These are phyloP conservation scores for Euzetes globulus DNA, from an alignment of 2,888 invertebrate genomes.

Conservation along the genomic window DNA sequence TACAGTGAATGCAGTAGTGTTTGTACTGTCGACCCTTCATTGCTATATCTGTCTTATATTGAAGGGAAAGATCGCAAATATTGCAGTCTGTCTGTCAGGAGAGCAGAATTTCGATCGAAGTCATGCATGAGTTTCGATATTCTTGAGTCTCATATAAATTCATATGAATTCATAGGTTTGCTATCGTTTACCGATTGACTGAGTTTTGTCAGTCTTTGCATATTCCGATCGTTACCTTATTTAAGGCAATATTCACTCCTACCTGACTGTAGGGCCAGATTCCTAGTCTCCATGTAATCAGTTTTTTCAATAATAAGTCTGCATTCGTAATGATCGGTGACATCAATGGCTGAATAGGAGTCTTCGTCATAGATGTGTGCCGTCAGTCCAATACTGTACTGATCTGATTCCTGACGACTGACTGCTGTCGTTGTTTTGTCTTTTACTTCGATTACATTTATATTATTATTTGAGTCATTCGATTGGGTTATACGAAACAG, in stretches of 20 bases:
- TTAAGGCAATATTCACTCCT: background rate
- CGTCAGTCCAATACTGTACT: background rate
- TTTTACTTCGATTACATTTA: background rate
- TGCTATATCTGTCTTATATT: background rate
- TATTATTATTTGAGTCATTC: slow-evolving; percentile 18
- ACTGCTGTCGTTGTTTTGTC: slow-evolving; percentile 1
- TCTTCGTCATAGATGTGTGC: slow-evolving; percentile 28
- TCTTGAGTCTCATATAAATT: slow-evolving; percentile 3
- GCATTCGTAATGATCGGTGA: slow-evolving; percentile 35
- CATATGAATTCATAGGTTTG: background rate
- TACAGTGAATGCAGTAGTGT: background rate
- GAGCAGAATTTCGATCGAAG: slow-evolving; percentile 16
- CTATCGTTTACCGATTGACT: background rate
- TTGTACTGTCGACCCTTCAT: background rate
- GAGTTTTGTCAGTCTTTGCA: slow-evolving; percentile 3
- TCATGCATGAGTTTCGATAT: background rate
- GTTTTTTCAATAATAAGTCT: slow-evolving; percentile 32
- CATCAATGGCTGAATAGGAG: background rate
- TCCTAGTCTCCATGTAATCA: slow-evolving; percentile 22
- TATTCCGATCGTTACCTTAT: background rate
- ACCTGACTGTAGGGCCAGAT: slow-evolving; percentile 34
- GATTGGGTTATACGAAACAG: slow-evolving; percentile 20
- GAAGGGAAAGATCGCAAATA: background rate
- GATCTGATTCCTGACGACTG: background rate
- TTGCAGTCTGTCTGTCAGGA: slow-evolving; percentile 13